Evolutionary conservation across 2,888 invertebrate species (phyloP), one percentile per base, ranked within the genome.

Genomic region (Lithophane leautieri): DNA sequence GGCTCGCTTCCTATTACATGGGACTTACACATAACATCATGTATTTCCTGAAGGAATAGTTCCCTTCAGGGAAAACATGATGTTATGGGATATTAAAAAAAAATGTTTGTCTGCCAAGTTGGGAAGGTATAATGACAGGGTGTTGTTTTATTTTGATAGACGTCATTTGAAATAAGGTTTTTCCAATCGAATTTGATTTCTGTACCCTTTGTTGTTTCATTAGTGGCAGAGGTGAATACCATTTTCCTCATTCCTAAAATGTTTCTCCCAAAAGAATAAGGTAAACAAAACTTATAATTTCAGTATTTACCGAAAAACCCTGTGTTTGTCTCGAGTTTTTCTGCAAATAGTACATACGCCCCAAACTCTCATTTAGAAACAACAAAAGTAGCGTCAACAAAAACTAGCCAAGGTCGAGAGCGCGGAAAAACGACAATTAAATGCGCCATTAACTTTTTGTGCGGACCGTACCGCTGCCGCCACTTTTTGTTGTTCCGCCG

Each of bases 381-480:
- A 86, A 84, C 84, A 84, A 81, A 61, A 84, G 83, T 82, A 87
- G 52, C 76, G 81, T 86, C 71, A 79, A 72, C 86, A 89, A 91
- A 89, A 91, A 89, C 83, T 70, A 72, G 68, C 79, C 89, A 88
- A 86, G 89, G 89, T 84, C 83, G 86, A 66, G 73, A 73, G 74
- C 70, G 70, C 73, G 84, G 86, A 90, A 91, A 91, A 91, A 90
- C 90, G 83, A 89, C 90, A 89, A 91, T 91, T 91, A 91, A 89
- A 90, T 80, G 87, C 73, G 88, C 81, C 91, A 90, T 91, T 91
- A 91, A 78, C 74, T 91, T 91, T 90, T 91, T 91, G 88, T 79
- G 86, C 76, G 72, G 79, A 86, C 89, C 81, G 86, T 89, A 88
- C 87, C 79, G 69, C 63, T 70, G 77, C 69, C 65, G 77, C n/a